These are phyloP conservation scores for Cerastis leucographa DNA, from an alignment of 2,888 invertebrate genomes.

Conservation along the genomic window DNA sequence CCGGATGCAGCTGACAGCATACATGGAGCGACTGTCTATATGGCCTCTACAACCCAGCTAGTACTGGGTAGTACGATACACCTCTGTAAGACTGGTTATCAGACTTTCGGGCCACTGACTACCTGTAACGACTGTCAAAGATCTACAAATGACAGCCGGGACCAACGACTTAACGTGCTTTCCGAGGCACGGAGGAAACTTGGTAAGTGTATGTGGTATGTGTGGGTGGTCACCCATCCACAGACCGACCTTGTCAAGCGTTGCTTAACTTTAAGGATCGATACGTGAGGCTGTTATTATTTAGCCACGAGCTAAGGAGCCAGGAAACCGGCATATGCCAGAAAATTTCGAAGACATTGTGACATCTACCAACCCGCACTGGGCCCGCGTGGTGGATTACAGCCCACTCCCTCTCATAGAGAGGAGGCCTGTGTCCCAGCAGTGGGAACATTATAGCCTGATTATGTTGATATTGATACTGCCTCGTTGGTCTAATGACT, in stretches of 20 bases:
- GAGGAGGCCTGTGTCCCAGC: neutral
- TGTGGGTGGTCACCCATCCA: neutral
- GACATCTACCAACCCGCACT: no score
- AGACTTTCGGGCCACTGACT: neutral
- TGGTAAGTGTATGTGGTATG: no score
- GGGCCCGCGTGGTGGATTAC: neutral
- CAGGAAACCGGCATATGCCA: neutral
- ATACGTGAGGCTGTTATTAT: neutral
- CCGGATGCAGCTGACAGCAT: no score
- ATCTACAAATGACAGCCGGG: neutral
- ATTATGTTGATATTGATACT: neutral
- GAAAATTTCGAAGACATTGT: neutral
- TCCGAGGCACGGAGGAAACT: neutral
- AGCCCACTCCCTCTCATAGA: neutral
- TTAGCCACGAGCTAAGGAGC: neutral
- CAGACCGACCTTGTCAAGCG: neutral
- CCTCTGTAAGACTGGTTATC: neutral
- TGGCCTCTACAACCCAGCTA: neutral
- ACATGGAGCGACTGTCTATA: no score
- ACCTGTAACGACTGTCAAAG: slow-evolving; percentile 2
- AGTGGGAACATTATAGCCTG: neutral
- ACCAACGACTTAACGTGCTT: neutral
- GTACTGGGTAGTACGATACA: neutral
- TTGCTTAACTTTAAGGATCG: neutral
- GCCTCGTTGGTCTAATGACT: neutral